Conservation (phyloP, 92 coral and sea anemone species). For the Porites lobata region DNA sequence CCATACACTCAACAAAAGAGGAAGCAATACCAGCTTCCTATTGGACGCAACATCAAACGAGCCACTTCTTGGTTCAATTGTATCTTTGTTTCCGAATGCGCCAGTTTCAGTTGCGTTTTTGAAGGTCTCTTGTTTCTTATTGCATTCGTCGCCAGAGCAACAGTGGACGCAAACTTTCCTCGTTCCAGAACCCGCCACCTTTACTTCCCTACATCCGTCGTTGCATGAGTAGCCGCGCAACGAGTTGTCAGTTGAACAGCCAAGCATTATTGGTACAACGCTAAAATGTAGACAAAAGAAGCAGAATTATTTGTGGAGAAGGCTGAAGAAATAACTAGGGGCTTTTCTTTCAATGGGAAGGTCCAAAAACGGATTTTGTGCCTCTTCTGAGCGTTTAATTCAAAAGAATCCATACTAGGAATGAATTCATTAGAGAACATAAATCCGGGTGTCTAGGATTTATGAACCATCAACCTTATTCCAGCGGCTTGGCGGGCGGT, state of each 20-base stretch:
- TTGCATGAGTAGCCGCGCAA: constrained; percentile 69
- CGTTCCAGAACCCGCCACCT: constrained; percentile 46
- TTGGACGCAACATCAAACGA: neutral
- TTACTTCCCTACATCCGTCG: constrained; percentile 54
- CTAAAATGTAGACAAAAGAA: neutral
- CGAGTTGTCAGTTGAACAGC: constrained; percentile 72
- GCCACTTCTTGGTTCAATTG: constrained; percentile 1
- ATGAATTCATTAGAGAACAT: too few relatives aligned
- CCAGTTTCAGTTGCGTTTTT: constrained; percentile 23
- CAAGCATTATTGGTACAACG: constrained; percentile 51
- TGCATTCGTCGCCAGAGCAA: constrained; percentile 75
- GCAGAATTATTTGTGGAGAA: too few relatives aligned
- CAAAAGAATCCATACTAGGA: too few relatives aligned
- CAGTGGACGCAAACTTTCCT: constrained; percentile 63
- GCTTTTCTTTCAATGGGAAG: too few relatives aligned
- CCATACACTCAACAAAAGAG: neutral
- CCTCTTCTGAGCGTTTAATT: too few relatives aligned
- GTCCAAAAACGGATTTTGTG: too few relatives aligned
- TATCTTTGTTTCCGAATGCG: neutral
- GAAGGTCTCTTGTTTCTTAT: constrained; percentile 1
- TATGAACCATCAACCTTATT: too few relatives aligned
- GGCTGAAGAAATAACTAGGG: too few relatives aligned
- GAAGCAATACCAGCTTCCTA: neutral
- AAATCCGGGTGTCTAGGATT: too few relatives aligned
- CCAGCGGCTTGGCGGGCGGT: too few relatives aligned